A percentile compares a stretch with the other conserved stretches of the same genome.
phyloP scores from a whole-genome alignment of 2,888 invertebrate species.

The Dendrolimus houi region DNA sequence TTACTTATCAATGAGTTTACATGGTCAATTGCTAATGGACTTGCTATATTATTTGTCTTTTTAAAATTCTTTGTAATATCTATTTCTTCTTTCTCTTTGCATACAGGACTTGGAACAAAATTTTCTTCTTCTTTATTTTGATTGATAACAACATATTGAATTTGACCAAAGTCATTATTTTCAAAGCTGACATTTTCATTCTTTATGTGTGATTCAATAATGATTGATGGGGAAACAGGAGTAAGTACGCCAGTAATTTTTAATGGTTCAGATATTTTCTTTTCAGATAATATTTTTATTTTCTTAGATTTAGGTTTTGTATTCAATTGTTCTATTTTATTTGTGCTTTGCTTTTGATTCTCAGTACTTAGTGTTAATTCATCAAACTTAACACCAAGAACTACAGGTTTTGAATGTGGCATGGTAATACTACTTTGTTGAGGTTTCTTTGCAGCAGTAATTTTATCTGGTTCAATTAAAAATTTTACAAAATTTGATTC shows the following conservation, averaged over 20 bases:
- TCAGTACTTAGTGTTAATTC: neutral
- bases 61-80: no score
- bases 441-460: neutral
- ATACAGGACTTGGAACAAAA: no score
- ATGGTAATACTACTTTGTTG: neutral
- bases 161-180: no score
- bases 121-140: no score
- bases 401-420: neutral
- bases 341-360: neutral
- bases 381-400: neutral
- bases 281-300: constrained; percentile 52
- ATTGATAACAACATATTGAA: no score
- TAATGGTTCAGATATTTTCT: constrained; percentile 38
- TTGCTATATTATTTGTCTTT: no score
- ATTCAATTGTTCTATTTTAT: neutral
- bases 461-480: neutral
- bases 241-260: constrained; percentile 31
- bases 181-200: no score
- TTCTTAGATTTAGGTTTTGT: constrained; percentile 17
- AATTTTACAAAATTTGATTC: neutral
- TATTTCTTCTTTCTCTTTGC: no score
- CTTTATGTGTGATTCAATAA: constrained; percentile 15
- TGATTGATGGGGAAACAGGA: constrained; percentile 35
- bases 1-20: no score
- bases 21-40: no score